Evolutionary conservation across 2,888 invertebrate genomes (phyloP), one percentile per base, ranked within the genome.

Genomic region (Sarcophaga rosellei): DNA sequence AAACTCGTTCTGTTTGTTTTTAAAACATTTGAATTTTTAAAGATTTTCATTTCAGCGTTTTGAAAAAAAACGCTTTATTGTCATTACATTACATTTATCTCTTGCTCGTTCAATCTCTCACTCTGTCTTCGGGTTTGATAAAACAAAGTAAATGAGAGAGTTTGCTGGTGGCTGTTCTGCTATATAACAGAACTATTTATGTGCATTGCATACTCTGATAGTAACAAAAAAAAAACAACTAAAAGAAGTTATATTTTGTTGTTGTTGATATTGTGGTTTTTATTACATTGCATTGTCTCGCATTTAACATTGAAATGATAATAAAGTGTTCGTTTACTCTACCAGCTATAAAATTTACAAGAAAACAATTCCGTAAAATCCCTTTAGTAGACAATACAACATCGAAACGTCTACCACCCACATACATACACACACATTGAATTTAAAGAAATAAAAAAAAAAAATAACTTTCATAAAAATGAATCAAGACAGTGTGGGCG

Each of bases 21-120:
- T 8, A 6, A 35, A 20, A 21, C 47, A 4, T 17, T 57, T 66
- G 2, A 44, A 2, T 23, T 53, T 17, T 21, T 3, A 23, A 70
- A 57, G 23, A 23, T 23, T 25, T 62, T 61, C 53, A 53, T 17
- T 20, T 8, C 20, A 53, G 44, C 20, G 4, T 3, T 3, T 12
- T 23, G 1, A 35, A 68, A 69, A 69, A 76, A 72, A 84, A 44
- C 80, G 73, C 79, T 59, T 20, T 17, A 61, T 59, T n/a, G 57
- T 3, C 78, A 81, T 59, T 77, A 59, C 57, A 8, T 20, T 45
- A 35, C 35, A 35, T 35, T 35, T 10, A 10, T 8, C 35, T 35
- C 8, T 35, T 35, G 35, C 35, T 35, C 8, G 35, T 10, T 35
- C 8, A 10, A 8, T 35, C 35, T 35, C 35, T 35, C 8, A 35